Evolutionary conservation across 1,140 invertebrate species (phyloP), one percentile per base, ranked within the genome.

Genomic region (Meteorus sp.): DNA sequence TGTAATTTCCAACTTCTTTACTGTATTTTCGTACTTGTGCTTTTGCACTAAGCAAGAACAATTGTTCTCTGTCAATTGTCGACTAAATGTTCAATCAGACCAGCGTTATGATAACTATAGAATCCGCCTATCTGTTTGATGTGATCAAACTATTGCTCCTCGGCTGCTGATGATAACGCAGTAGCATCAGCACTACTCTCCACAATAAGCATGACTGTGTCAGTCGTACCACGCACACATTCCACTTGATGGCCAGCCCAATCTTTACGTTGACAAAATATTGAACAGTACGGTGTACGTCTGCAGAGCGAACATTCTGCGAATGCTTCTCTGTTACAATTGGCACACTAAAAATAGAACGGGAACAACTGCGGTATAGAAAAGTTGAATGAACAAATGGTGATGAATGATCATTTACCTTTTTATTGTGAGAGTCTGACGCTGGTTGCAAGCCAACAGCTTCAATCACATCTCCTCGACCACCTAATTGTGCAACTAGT

Each of bases 221-320:
- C 86, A 0, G 84, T 71, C 11, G 86, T 84, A 19, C 84, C 82
- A 37, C 88, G 81, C 19, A 90, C 86, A 75, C 91, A 94, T 72
- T 93, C 90, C 33, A 92, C 88, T 72, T 93, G 90, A 77, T 94
- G 91, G 20, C 86, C 84, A 19, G 83, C 85, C 91, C 91, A 94
- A 76, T 94, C 91, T 77, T 93, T 93, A 45, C 89, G 84, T 75
- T 94, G 91, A 74, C 91, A 94, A 74, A 91, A 93, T 11, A 88
- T 89, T 2, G 91, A 92, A 72, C 92, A 94, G 67, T 94, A 94
- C 25, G 89, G 90, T 2, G 90, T 92, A 50, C 89, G 83, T 39
- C 91, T 83, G 70, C 92, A 94, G 23, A 93, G 74, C 0, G 91
- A 93, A 75, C 92, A 94, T 72, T 93, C 91, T 0, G 90, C 89